These are phyloP conservation scores for Chironomus striatipennis DNA, from an alignment of 1,140 invertebrate species.

Conservation along the genomic window DNA sequence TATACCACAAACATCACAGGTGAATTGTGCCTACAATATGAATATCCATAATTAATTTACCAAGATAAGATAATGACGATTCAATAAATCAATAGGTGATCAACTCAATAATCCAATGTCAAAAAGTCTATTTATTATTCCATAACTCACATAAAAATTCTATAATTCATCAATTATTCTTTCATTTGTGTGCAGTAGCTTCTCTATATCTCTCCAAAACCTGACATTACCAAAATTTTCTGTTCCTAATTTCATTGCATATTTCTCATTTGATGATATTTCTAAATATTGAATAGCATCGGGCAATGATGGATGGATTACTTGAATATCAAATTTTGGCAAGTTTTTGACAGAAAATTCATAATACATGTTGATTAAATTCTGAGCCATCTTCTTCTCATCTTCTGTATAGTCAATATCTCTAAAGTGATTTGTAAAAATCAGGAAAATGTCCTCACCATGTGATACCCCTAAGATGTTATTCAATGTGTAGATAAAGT, in stretches of 20 bases:
- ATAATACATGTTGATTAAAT: background rate
- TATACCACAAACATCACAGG: too few species aligned
- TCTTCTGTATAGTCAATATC: background rate
- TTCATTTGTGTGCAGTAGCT: background rate
- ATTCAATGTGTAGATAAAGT: background rate
- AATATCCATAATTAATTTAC: too few species aligned
- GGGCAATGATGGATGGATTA: background rate
- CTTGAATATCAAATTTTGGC: background rate
- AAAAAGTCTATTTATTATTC: too few species aligned
- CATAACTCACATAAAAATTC: too few species aligned
- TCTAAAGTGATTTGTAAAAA: background rate
- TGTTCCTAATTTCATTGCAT: background rate
- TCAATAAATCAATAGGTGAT: too few species aligned
- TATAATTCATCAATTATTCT: constrained; percentile 1
- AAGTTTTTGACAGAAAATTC: background rate
- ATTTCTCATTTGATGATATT: background rate
- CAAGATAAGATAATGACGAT: too few species aligned
- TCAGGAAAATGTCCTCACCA: background rate
- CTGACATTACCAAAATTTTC: background rate
- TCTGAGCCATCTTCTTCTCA: background rate
- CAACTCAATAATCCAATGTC: too few species aligned
- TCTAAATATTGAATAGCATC: background rate
- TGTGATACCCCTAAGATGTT: background rate
- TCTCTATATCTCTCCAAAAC: background rate
- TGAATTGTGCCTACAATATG: too few species aligned